Conservation (phyloP, 1,140 invertebrate genomes). For the Cepaea nemoralis region DNA sequence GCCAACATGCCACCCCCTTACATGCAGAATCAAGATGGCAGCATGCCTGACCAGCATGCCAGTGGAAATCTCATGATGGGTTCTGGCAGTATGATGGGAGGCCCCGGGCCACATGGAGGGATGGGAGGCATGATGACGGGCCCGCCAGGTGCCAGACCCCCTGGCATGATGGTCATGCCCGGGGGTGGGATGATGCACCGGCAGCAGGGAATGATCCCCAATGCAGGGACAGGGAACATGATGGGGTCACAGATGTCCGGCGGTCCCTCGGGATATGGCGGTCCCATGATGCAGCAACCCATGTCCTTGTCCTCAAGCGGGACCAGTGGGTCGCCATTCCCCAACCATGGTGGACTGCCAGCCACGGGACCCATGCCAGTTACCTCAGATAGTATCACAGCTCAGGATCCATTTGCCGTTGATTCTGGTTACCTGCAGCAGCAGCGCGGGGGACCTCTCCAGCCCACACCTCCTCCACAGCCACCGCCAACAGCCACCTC, state of each 20-base stretch:
- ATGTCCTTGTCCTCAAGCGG: conserved; percentile 13
- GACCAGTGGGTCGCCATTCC: conserved; percentile 20
- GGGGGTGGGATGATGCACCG: conserved; percentile 47
- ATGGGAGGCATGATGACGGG: conserved; percentile 60
- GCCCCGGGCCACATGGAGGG: conserved; percentile 38
- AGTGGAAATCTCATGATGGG: conserved; percentile 56
- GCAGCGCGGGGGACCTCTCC: conserved; percentile 1
- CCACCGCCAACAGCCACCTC: not conserved
- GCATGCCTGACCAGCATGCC: conserved; percentile 58
- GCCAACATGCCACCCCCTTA: conserved; percentile 73
- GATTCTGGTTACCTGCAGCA: conserved; percentile 51
- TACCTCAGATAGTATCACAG: conserved; percentile 66
- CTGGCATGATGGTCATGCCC: conserved; percentile 48
- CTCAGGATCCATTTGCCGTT: conserved; percentile 70
- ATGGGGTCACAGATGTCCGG: conserved; percentile 43
- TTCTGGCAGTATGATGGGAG: conserved; percentile 51
- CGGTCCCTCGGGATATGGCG: conserved; percentile 34
- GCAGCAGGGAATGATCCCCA: conserved; percentile 43
- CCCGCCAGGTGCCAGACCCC: conserved; percentile 47
- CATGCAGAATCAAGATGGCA: conserved; percentile 71
- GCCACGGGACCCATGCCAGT: conserved; percentile 38
- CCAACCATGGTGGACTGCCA: conserved; percentile 38
- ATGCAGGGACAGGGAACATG: conserved; percentile 39
- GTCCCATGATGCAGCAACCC: conserved; percentile 31
- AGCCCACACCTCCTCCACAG: conserved; percentile 14